Evolutionary conservation across 2,797 vertebrate species (phyloP).

Genomic region (Epinephelus awoara): DNA sequence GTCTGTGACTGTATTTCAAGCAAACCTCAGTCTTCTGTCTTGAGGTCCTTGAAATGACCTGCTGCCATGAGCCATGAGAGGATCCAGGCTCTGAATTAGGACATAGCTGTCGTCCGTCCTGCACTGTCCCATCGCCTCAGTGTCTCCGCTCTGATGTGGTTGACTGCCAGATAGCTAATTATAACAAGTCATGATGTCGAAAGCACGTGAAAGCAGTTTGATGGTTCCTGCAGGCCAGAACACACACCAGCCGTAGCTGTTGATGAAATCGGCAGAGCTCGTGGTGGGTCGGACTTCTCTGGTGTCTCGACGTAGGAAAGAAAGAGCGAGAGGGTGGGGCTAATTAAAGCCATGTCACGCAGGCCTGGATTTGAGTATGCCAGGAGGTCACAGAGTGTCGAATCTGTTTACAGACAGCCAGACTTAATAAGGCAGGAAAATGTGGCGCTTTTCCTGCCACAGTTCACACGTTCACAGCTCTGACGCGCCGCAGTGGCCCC

Average conservation of each 20-base stretch:
- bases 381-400: constrained; percentile 75
- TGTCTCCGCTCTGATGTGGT: constrained; percentile 15
- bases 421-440: constrained; percentile 69
- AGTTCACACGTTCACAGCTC: constrained; percentile 30
- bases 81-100: constrained; percentile 8
- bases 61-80: background rate
- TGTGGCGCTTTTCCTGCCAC: constrained; percentile 30
- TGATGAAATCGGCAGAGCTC: constrained; percentile 35
- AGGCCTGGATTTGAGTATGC: constrained; percentile 69
- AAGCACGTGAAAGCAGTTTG: constrained; percentile 7
- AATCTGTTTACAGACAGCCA: constrained; percentile 68
- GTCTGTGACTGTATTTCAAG: background rate
- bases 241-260: constrained; percentile 28
- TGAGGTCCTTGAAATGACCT: background rate
- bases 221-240: constrained; percentile 12
- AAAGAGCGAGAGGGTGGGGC: constrained; percentile 4
- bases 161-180: constrained; percentile 31
- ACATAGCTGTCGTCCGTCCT: constrained; percentile 1
- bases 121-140: constrained; percentile 6
- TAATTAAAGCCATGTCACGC: constrained; percentile 75
- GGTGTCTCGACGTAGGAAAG: constrained; percentile 10
- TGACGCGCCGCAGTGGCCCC: constrained; percentile 1
- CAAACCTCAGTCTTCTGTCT: background rate
- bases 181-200: constrained; percentile 9
- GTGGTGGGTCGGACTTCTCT: constrained; percentile 9